Percentiles rank a stretch among this genome's conserved stretches.
These are phyloP conservation scores for Diarsia mendica DNA, from an alignment of 2,888 invertebrate species.

Conservation along the genomic window DNA sequence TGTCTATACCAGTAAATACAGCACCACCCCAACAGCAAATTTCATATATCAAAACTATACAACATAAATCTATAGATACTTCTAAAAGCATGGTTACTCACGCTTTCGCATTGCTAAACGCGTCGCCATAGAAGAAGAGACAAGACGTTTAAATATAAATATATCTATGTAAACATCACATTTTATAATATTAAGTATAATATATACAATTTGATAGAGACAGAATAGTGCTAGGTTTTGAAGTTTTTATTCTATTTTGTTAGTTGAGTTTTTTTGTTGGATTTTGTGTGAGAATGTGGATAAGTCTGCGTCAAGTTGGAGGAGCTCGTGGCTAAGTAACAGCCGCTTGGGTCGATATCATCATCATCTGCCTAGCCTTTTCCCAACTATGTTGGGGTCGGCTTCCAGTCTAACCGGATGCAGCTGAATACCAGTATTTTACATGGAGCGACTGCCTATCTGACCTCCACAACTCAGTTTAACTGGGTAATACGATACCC, in stretches of 20 bases:
- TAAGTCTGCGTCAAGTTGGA: neutral
- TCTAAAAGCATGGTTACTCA: conserved; percentile 89
- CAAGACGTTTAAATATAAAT: conserved; percentile 84
- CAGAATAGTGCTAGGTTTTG: conserved; percentile 50
- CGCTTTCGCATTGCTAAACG: conserved; percentile 90
- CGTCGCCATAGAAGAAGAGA: conserved; percentile 89
- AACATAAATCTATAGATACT: conserved; percentile 77
- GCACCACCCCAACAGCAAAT: conserved; percentile 46
- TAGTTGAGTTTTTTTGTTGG: conserved; percentile 18
- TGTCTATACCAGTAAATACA: conserved; percentile 41
- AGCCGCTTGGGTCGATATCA: too few species aligned
- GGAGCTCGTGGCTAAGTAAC: too few species aligned
- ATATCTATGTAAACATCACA: conserved; percentile 77
- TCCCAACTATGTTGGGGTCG: too few species aligned
- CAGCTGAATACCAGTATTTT: too few species aligned
- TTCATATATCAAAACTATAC: conserved; percentile 71
- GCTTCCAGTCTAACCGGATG: too few species aligned
- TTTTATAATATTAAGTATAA: conserved; percentile 55
- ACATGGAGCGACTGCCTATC: too few species aligned
- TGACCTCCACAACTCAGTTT: too few species aligned
- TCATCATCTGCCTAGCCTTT: too few species aligned
- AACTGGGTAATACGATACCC: too few species aligned
- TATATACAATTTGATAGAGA: conserved; percentile 51
- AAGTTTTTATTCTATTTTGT: conserved; percentile 11
- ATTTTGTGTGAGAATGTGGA: conserved; percentile 38